Evolutionary conservation across 2,888 invertebrate species (phyloP).

Genomic region (Rhorus exstirpatorius): DNA sequence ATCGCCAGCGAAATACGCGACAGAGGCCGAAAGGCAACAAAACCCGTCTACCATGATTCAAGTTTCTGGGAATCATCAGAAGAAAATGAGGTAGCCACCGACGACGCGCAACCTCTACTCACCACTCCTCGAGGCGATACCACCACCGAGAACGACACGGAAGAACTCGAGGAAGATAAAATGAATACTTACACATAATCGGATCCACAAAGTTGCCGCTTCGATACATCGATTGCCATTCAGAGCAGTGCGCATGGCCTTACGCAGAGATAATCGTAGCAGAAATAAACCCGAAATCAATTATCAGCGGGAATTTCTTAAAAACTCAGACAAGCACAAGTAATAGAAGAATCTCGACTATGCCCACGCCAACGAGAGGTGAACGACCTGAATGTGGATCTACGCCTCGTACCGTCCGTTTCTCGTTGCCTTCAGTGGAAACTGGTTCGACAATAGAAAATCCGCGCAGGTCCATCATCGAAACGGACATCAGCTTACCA

Average conservation of each 20-base stretch:
- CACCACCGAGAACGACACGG: too few species aligned
- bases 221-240: background rate
- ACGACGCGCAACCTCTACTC: too few species aligned
- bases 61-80: background rate
- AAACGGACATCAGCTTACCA: background rate
- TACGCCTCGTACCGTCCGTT: background rate
- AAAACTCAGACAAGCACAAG: too few species aligned
- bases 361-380: background rate
- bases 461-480: background rate
- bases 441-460: background rate
- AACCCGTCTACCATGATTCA: too few species aligned
- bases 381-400: background rate
- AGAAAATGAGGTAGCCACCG: constrained; percentile 8
- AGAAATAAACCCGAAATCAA: too few species aligned
- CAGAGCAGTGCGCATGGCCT: background rate
- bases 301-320: too few species aligned
- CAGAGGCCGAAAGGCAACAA: background rate
- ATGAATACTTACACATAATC: background rate
- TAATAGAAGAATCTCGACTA: background rate
- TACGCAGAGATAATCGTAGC: too few species aligned
- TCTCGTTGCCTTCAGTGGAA: background rate
- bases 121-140: too few species aligned
- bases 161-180: too few species aligned
- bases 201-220: background rate
- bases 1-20: background rate